Evolutionary conservation across 2,797 vertebrate genomes (phyloP), one percentile per base, ranked within the genome.

Genomic region (Sarcoramphus papa): DNA sequence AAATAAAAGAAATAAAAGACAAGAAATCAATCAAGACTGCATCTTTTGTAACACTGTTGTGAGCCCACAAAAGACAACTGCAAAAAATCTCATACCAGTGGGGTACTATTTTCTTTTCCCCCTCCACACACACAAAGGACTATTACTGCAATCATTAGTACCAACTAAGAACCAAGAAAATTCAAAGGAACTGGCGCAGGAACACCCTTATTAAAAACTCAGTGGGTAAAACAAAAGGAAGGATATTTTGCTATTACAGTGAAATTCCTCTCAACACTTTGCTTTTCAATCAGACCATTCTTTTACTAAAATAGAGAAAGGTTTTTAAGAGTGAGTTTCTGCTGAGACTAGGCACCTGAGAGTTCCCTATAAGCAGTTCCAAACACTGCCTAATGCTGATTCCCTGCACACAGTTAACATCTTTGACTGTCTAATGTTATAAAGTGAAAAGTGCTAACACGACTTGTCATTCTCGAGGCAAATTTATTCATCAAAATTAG

Each of bases 401-500:
- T 90, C 41, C 35, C 62, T 65, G 45, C 60, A 83, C 57, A 85
- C 40, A 79, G 64, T 91, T 90, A 97, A 95, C 51, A 91, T 80
- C 43, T 93, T 60, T 70, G 51, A 70, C 35, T 65, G 57, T 33
- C n/a, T 85, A 63, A 74, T 13, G 9, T 15, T 67, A 45, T 59
- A 76, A 93, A 96, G 28, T 88, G 81, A 92, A 92, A 96, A 88
- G 91, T 81, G 88, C 64, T 94, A 93, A 92, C 65, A 62, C 0
- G 4, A 85, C 78, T 94, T 96, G 85, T 93, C 91, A 88, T 92
- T 94, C 91, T 91, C 3, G 1, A 95, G 68, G 75, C 48, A 27
- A 88, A 91, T 91, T 91, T 83, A 92, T 80, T 90, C 53, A 94
- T 83, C 81, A 89, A 85, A 96, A 94, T 88, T 56, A 91, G 40